Base-by-base conservation (phyloP, 2,113 vertebrate genomes). In the Zootoca vivipara region DNA sequence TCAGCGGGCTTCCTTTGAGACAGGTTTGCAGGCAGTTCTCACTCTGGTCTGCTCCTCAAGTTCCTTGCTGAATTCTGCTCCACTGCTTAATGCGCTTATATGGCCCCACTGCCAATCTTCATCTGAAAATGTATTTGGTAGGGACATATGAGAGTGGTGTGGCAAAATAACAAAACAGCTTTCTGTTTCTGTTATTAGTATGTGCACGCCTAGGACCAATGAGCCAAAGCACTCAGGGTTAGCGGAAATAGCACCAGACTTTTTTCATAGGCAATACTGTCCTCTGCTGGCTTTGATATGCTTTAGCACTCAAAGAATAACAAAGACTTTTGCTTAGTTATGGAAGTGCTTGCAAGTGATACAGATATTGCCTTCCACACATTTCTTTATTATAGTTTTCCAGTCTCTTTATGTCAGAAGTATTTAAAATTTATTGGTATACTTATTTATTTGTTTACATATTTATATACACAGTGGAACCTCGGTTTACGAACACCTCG, bases 271-370 rank as follows among this genome's bases (percentile, higher is more conserved):
- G 38, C 81, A 85, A 35, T 84, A 89, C 62, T 7, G 40, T 93
- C 93, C 91, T 94, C 95, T 95, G 91, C 91, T 92, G 30, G 22
- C 5, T 9, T 20, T 33, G 35, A 24, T 1, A 20, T 24, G 20
- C 24, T 70, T 83, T 35, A 35, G 22, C 40, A 24, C 24, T 33
- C 4, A 35, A 73, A 73, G n/a, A 73, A 33, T 20, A 20, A 73
- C 16, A 73, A 35, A 35, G 15, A 73, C 1, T 52, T 52, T 52
- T 52, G 46, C 10, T 52, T 20, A 16, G 33, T 35, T 73, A 35
- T 2, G 33, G 72, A 73, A 73, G 6, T 52, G 33, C 16, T 73
- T 73, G 72, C n/a, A 73, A 4, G 4, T 73, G n/a, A 22, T 67
- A 24, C 24, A 4, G n/a, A 28, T 33, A n/a, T 4, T 64, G 33